These are phyloP conservation scores for Clusia tigrina DNA, from an alignment of 2,888 invertebrate genomes.

Conservation along the genomic window DNA sequence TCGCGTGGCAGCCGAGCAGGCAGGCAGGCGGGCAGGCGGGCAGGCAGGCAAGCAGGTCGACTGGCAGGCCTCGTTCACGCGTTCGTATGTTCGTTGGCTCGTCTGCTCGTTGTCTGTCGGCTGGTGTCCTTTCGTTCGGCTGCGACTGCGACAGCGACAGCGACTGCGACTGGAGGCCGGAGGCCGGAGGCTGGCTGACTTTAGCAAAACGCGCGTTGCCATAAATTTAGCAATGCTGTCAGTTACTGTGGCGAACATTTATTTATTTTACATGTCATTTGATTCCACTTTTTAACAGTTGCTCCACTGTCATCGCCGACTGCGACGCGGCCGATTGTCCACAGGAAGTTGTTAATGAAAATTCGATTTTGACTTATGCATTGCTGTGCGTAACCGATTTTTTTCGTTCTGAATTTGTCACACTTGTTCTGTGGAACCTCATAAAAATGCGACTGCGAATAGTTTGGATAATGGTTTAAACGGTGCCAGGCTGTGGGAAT, in stretches of 20 bases:
- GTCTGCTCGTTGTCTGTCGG: too few species aligned
- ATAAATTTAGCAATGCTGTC: conserved; percentile 35
- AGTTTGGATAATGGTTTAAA: background rate
- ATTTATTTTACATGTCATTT: conserved; percentile 36
- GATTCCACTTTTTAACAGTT: conserved; percentile 21
- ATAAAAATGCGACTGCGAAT: background rate
- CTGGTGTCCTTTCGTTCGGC: background rate
- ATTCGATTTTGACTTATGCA: conserved; percentile 19
- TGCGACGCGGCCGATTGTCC: too few species aligned
- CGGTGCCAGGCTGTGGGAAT: too few species aligned
- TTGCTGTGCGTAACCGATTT: background rate
- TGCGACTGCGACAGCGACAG: conserved; percentile 8
- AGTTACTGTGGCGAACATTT: conserved; percentile 31
- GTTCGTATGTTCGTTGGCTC: conserved; percentile 9
- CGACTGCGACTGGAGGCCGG: too few species aligned
- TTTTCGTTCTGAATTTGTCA: background rate
- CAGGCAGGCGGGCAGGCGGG: too few species aligned
- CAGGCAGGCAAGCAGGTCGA: background rate
- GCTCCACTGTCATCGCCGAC: conserved; percentile 9
- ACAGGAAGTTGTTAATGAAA: conserved; percentile 30
- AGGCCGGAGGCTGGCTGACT: too few species aligned
- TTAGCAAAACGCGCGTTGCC: conserved; percentile 16
- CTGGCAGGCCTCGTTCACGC: conserved; percentile 1
- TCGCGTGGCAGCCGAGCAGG: background rate
- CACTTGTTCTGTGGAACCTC: too few species aligned